Percentiles rank a stretch among this genome's conserved stretches.
These are phyloP conservation scores for Drosophila neotestacea DNA, from an alignment of 2,888 invertebrate species.

Conservation along the genomic window DNA sequence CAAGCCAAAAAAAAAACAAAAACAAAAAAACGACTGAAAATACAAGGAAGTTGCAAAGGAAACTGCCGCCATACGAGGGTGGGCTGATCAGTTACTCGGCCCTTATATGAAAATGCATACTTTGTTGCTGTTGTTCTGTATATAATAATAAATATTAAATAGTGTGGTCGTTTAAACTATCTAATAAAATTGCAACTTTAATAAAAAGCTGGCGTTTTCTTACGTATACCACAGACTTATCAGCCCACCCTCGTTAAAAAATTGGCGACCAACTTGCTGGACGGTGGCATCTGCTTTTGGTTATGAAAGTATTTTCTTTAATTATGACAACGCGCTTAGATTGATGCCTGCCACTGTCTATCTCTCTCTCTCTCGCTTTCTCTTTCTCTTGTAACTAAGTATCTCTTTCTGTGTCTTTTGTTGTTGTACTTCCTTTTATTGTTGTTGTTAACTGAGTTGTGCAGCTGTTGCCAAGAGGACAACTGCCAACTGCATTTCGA, in stretches of 20 bases:
- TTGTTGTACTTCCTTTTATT: not conserved
- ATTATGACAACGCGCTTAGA: conserved; percentile 56
- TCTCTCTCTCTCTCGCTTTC: not conserved
- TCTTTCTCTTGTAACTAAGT: not conserved
- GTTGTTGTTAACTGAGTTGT: conserved; percentile 10
- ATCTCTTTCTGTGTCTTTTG: conserved; percentile 1
- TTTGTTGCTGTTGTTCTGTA: too few species aligned
- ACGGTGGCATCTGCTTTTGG: conserved; percentile 51
- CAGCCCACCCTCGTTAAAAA: not conserved
- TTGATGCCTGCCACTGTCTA: conserved; percentile 45
- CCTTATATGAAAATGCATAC: too few species aligned
- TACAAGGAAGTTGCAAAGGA: conserved; percentile 15
- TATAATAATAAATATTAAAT: too few species aligned
- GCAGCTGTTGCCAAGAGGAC: conserved; percentile 36
- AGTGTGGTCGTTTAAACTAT: too few species aligned
- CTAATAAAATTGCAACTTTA: too few species aligned
- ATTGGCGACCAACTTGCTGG: conserved; percentile 26
- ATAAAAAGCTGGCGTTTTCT: too few species aligned
- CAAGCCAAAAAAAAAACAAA: conserved; percentile 1
- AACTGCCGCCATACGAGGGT: not conserved
- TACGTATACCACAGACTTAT: too few species aligned
- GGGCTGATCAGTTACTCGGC: too few species aligned
- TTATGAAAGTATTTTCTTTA: conserved; percentile 63
- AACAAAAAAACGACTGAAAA: too few species aligned
- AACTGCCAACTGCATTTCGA: conserved; percentile 36